These are phyloP conservation scores for Cathartes aura DNA, from an alignment of 2,113 vertebrate species.

Conservation along the genomic window DNA sequence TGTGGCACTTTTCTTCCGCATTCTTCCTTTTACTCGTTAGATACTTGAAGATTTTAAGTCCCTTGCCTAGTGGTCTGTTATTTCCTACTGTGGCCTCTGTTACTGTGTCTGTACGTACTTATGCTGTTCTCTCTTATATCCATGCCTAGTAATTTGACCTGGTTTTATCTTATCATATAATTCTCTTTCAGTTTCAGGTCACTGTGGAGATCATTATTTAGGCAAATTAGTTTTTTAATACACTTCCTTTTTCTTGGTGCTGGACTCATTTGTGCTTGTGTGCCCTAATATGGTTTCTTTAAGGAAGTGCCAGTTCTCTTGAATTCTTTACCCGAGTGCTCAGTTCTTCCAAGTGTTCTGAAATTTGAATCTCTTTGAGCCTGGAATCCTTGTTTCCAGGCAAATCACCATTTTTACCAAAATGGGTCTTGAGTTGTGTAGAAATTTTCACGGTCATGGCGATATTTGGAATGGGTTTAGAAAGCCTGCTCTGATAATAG, in stretches of 20 bases:
- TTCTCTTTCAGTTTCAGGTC: not conserved
- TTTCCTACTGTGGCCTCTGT: not conserved
- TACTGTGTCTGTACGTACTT: fast-evolving
- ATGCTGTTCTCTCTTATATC: not conserved
- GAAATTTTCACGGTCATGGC: not conserved
- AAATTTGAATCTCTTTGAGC: not conserved
- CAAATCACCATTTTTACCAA: not conserved
- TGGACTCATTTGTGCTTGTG: not conserved
- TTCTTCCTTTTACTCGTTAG: not conserved
- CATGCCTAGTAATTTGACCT: not conserved
- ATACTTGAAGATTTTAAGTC: not conserved
- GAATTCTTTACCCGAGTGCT: not conserved
- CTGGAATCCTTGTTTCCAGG: not conserved
- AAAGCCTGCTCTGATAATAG: not conserved
- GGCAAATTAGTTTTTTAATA: not conserved
- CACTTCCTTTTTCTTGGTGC: not conserved
- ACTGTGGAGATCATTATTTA: not conserved
- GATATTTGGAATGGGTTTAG: not conserved
- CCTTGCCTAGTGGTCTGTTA: not conserved
- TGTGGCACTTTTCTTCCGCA: not conserved
- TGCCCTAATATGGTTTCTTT: not conserved
- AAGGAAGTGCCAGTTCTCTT: not conserved
- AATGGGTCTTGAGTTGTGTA: not conserved
- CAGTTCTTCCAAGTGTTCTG: not conserved
- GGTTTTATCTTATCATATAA: not conserved